phyloP scores from a whole-genome alignment of 1,140 invertebrate genomes.

The Sinella curviseta region DNA sequence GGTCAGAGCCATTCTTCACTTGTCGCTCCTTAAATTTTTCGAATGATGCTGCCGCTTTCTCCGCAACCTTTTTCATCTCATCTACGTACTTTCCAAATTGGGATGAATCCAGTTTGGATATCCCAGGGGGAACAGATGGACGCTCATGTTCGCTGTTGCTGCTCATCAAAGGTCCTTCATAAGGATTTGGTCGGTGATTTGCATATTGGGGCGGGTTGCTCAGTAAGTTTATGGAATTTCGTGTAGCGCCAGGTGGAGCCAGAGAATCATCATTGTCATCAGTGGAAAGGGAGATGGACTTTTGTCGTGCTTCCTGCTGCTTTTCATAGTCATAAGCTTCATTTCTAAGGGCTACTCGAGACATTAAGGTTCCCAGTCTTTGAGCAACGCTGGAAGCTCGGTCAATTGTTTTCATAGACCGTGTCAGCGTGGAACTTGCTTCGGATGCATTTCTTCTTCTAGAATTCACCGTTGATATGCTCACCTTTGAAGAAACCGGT shows the following conservation, averaged over 20 bases:
- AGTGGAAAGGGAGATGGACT: constrained; percentile 1
- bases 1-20: background rate
- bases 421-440: background rate
- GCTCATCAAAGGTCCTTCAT: background rate
- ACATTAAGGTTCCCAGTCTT: constrained; percentile 29
- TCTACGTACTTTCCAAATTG: background rate
- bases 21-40: constrained; percentile 1
- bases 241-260: background rate
- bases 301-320: background rate
- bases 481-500: background rate
- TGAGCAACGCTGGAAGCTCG: constrained; percentile 30
- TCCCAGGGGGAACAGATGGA: background rate
- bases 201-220: background rate
- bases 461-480: background rate
- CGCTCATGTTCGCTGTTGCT: background rate
- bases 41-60: background rate
- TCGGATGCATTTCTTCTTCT: background rate
- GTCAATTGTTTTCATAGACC: constrained; percentile 26
- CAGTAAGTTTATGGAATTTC: no score
- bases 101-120: background rate
- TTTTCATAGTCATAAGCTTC: background rate
- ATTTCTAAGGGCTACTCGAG: constrained; percentile 4
- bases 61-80: background rate
- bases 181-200: background rate
- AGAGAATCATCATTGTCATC: background rate